Base-by-base conservation (phyloP, 2,888 invertebrate species). In the Rotaria socialis region DNA sequence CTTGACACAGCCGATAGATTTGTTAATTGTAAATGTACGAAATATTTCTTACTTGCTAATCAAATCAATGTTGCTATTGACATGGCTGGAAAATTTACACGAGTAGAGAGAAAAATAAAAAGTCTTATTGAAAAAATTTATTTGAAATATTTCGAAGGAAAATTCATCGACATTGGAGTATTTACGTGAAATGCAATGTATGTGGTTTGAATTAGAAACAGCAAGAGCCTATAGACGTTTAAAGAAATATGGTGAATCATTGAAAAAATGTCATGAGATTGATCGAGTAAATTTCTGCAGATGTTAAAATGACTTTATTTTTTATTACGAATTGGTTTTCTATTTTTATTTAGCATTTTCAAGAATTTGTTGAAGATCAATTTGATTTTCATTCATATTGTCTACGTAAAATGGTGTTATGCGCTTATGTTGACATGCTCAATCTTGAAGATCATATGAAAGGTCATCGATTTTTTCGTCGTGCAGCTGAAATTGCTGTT, bases 381-480 rank as follows among this genome's bases (percentile, higher is more conserved):
- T 99, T 99, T 92, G 99, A 99, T 93, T 99, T 99, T 92, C 99
- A 99, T 92, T 98, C 98, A 86, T 99, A 99, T 93, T 99, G 99
- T 91, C 96, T 99, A 95, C 94, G 99, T 88, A 99, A 99, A 93
- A 97, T 98, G 97, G 99, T 99, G 24, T 93, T 99, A 85, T 94
- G 97, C 84, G 96, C 98, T 80, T 99, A 99, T 92, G 95, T 99
- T 35, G 95, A 96, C 0, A 93, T 99, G 85, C 92, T 99, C 89
- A 93, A 98, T 89, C 92, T 99, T 89, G 98, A 99, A 91, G 98
- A 99, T 92, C 94, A 96, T 24, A 92, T 99, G 60, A 93, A 97
- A 52, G 93, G 95, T 88, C 97, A 99, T 92, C 95, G 95, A 56
- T 99, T 98, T 93, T 99, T 97, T 93, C 96, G 95, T 93, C 94